Evolutionary conservation across 2,113 vertebrate genomes (phyloP).

Genomic region (Camelus bactrianus): DNA sequence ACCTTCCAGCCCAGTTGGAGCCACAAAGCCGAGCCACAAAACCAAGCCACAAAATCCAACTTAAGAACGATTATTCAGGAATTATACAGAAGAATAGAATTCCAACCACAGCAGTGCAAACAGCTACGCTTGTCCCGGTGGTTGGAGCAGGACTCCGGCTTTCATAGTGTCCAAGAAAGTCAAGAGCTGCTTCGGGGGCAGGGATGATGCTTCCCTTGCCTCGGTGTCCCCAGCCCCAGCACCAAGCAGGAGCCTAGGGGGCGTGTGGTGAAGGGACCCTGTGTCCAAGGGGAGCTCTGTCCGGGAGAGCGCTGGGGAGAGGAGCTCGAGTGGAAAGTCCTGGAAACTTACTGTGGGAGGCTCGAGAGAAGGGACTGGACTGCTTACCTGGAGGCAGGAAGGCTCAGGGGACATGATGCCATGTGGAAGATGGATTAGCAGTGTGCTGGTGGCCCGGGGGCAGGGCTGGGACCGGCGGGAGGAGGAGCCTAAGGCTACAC

Average conservation of each 20-base stretch:
- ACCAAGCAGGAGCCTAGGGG: not conserved
- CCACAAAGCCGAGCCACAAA: not conserved
- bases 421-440: not conserved
- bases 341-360: not conserved
- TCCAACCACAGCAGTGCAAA: fast-evolving
- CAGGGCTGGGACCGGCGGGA: not conserved
- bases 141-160: not conserved
- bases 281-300: not conserved
- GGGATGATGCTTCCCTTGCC: not conserved
- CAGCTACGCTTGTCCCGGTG: not conserved
- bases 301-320: not conserved
- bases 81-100: not conserved
- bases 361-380: not conserved
- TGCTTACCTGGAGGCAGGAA: not conserved
- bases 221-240: not conserved
- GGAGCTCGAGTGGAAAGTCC: not conserved
- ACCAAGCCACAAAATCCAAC: not conserved
- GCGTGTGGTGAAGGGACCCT: not conserved
- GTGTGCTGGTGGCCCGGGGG: not conserved
- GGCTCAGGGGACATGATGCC: not conserved
- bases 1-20: not conserved
- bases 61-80: not conserved
- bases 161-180: not conserved
- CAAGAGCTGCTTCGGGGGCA: not conserved
- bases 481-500: not conserved